A percentile compares a stretch with the other conserved stretches of the same genome.
Conservation (phyloP, 2,888 invertebrate genomes). For the Eucriotettix oculatus region DNA sequence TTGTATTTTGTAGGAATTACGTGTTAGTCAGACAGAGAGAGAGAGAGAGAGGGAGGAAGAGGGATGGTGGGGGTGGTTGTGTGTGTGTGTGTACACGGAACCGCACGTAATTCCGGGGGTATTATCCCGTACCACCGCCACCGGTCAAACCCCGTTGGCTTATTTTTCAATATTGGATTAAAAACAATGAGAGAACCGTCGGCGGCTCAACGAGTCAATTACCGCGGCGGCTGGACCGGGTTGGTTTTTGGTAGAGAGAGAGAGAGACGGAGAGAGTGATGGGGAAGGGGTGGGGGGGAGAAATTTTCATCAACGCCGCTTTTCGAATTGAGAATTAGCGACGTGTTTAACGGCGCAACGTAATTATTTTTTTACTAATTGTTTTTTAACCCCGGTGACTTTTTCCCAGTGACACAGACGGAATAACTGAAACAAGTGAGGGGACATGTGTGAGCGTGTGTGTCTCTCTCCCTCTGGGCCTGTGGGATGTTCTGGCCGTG, state of each 20-base stretch:
- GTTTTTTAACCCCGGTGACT: too few relatives aligned
- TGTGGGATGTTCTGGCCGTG: too few relatives aligned
- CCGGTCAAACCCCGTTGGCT: constrained; percentile 7
- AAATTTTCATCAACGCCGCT: not conserved
- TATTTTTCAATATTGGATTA: constrained; percentile 11
- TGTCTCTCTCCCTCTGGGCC: too few relatives aligned
- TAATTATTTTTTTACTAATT: too few relatives aligned
- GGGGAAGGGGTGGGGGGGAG: too few relatives aligned
- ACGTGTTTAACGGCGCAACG: constrained; percentile 4
- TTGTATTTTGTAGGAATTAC: constrained; percentile 4
- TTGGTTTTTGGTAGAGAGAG: too few relatives aligned
- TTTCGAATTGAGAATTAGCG: constrained; percentile 9
- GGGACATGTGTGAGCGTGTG: too few relatives aligned
- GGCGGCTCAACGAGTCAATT: constrained; percentile 1
- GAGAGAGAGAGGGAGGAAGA: not conserved
- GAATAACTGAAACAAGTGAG: too few relatives aligned
- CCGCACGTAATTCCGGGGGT: constrained; percentile 8
- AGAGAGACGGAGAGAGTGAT: too few relatives aligned
- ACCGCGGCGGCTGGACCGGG: not conserved
- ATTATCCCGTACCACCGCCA: constrained; percentile 1
- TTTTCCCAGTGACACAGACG: too few relatives aligned
- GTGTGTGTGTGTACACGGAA: constrained; percentile 1
- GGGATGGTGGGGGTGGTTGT: not conserved
- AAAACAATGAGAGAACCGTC: constrained; percentile 1
- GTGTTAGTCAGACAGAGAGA: not conserved